phyloP scores from a whole-genome alignment of 1,140 invertebrate species.

The Diploscapter pachys region DNA sequence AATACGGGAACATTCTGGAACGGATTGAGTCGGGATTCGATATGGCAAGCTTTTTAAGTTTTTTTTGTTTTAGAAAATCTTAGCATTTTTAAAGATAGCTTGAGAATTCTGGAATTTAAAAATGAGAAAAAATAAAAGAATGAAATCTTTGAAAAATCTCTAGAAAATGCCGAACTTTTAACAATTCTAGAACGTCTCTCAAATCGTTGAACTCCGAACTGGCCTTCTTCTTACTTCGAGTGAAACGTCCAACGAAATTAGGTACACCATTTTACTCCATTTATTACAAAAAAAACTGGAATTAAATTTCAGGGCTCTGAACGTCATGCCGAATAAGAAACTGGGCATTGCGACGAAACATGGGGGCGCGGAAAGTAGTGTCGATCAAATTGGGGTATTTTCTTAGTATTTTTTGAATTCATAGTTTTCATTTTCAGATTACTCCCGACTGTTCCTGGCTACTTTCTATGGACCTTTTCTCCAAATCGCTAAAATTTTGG shows the following conservation, averaged over 20 bases:
- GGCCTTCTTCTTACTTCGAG: slow-evolving; percentile 13
- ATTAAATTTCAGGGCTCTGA: slow-evolving; percentile 31
- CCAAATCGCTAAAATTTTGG: slow-evolving; percentile 26
- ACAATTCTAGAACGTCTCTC: slow-evolving; percentile 7
- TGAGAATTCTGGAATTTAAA: neutral
- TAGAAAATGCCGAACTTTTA: no score
- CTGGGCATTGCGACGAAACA: slow-evolving; percentile 16
- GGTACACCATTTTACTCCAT: slow-evolving; percentile 2
- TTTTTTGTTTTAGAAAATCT: slow-evolving; percentile 7
- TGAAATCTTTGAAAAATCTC: neutral
- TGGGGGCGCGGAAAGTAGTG: slow-evolving; percentile 24
- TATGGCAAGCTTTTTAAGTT: slow-evolving; percentile 6
- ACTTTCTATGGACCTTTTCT: slow-evolving; percentile 9
- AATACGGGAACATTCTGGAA: slow-evolving; percentile 38
- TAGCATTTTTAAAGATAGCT: slow-evolving; percentile 9
- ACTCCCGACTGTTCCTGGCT: slow-evolving; percentile 6
- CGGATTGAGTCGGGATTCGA: slow-evolving; percentile 29
- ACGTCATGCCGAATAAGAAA: slow-evolving; percentile 33
- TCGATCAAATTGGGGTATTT: slow-evolving; percentile 13
- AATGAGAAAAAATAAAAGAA: neutral
- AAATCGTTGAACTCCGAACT: slow-evolving; percentile 15
- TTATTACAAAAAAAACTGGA: neutral
- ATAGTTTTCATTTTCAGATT: slow-evolving; percentile 5
- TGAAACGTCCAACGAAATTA: slow-evolving; percentile 21
- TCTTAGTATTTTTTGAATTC: neutral